Evolutionary conservation across 1,140 invertebrate genomes (phyloP).

Genomic region (Habropoda laboriosa): DNA sequence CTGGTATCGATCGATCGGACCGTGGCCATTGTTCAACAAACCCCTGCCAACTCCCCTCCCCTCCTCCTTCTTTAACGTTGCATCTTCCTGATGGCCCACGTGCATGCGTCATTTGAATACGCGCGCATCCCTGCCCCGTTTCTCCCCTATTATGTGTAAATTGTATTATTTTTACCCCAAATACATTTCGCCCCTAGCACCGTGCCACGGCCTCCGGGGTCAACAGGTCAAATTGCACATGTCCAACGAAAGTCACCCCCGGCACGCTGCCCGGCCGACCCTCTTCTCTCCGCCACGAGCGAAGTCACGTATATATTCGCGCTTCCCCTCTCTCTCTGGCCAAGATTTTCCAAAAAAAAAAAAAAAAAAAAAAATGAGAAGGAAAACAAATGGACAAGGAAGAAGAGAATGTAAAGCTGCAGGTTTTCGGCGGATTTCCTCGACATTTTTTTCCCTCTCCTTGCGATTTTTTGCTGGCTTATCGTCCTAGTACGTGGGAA

Average conservation of each 20-base stretch:
- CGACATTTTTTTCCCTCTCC: background rate
- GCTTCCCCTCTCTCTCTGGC: background rate
- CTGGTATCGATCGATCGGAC: constrained; percentile 60
- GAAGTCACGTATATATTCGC: constrained; percentile 60
- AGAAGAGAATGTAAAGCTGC: background rate
- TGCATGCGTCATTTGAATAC: constrained; percentile 78
- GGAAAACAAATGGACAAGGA: background rate
- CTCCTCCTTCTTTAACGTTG: constrained; percentile 5
- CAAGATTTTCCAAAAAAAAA: constrained; percentile 25
- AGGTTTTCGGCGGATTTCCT: background rate
- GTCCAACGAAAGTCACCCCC: constrained; percentile 77
- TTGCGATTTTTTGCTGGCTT: background rate
- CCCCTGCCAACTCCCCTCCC: constrained; percentile 2
- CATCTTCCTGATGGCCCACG: constrained; percentile 56
- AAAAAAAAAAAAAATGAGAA: background rate
- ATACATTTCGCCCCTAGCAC: constrained; percentile 75
- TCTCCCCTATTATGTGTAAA: constrained; percentile 80
- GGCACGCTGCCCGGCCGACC: constrained; percentile 38
- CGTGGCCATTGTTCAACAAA: constrained; percentile 42
- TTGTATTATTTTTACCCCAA: constrained; percentile 83
- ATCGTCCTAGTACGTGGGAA: background rate
- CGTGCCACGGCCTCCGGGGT: constrained; percentile 67
- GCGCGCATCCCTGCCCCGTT: constrained; percentile 62
- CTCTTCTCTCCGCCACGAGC: background rate
- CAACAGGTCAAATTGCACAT: constrained; percentile 82